Evolutionary conservation across 2,797 vertebrate species (phyloP), one percentile per base, ranked within the genome.

Genomic region (Sitta carolinensis): DNA sequence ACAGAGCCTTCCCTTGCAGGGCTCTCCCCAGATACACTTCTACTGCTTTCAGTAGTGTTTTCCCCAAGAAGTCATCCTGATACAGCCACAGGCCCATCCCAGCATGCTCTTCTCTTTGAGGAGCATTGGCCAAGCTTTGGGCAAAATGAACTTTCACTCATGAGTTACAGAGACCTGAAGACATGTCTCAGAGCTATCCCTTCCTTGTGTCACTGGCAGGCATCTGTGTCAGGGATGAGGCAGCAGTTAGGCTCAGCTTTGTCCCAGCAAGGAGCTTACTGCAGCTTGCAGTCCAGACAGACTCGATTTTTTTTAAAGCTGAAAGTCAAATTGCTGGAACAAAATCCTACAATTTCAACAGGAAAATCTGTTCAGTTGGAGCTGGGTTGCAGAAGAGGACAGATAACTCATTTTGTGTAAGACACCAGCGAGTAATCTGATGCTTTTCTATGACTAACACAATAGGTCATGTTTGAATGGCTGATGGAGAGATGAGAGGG

Each of bases 361-460:
- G 83, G 63, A 94, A 96, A 93, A 89, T 91, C 66, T 70, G 25
- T 88, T 82, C 85, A 88, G 16, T 51, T 84, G 59, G 74, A 94
- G 69, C 69, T 77, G 43, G 54, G 25, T 50, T 50, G 47, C 81
- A 79, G 87, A 72, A 93, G 36, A 93, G 50, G 32, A 57, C 0
- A 2, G 36, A 70, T 51, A 25, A 84, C n/a, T 88, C 90, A 50
- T 94, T 97, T 93, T 96, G 66, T 82, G 38, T 75, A 87, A 93
- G 89, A 92, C 64, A 72, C 42, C 32, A 51, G 87, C 72, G 1
- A 96, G 92, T 62, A 92, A 93, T 91, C 76, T 94, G 89, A 93
- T 93, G 88, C 95, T 91, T 95, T 95, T 91, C 77, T 72, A 18
- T 95, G 90, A 93, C 93, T 97, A 96, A 97, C 76, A 85, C 77